A percentile compares a stretch with the other conserved stretches of the same genome.
Conservation (phyloP, 2,797 vertebrate genomes). For the Sciaenops ocellatus region DNA sequence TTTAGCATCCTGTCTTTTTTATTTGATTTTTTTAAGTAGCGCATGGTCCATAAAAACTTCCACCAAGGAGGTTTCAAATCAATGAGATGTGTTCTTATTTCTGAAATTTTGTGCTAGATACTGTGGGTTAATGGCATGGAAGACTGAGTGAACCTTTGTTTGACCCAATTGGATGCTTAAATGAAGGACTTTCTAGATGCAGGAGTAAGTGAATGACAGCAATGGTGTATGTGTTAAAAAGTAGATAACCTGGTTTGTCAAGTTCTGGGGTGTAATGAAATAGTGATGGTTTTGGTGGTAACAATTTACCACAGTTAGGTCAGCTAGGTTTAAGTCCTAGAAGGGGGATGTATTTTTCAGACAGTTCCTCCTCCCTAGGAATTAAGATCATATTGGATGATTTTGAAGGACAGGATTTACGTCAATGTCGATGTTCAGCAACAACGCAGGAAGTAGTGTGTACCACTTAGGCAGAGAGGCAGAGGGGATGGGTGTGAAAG, state of each 20-base stretch:
- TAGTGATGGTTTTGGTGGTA: background rate
- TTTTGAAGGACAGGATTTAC: background rate
- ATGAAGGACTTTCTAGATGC: background rate
- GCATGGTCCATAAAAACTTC: background rate
- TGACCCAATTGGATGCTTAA: background rate
- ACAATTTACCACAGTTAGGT: background rate
- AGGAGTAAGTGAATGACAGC: background rate
- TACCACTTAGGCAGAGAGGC: background rate
- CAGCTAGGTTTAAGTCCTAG: background rate
- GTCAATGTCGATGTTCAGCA: background rate
- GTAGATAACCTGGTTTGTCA: background rate
- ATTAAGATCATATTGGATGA: background rate
- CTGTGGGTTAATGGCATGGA: conserved; percentile 40
- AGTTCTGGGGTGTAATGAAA: background rate
- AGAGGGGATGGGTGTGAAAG: background rate
- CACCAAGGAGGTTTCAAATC: background rate
- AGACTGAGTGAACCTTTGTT: background rate
- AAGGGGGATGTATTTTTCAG: background rate
- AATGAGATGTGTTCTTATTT: background rate
- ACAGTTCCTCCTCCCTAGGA: background rate
- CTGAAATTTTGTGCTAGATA: conserved; percentile 4
- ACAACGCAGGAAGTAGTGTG: background rate
- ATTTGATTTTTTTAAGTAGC: conserved; percentile 9
- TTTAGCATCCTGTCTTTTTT: conserved; percentile 2
- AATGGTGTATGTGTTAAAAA: background rate